Percentiles rank a stretch among this genome's conserved stretches.
Conservation (phyloP, 2,888 invertebrate genomes). For the Mamestra brassicae region DNA sequence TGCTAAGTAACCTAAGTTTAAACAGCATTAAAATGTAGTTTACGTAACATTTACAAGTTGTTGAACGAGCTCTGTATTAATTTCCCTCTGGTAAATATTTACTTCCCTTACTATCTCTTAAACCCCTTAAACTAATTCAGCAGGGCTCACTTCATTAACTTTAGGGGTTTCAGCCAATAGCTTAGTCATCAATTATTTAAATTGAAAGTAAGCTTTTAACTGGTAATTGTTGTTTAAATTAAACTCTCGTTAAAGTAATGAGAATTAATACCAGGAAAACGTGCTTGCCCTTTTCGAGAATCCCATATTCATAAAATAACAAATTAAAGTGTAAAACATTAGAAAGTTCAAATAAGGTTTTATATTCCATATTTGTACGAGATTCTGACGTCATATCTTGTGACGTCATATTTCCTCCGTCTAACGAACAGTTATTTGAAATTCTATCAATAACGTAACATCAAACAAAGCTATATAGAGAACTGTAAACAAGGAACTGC, state of each 20-base stretch:
- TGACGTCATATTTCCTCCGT: constrained; percentile 6
- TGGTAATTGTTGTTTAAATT: constrained; percentile 34
- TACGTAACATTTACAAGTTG: constrained; percentile 43
- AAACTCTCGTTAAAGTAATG: constrained; percentile 22
- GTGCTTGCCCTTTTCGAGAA: constrained; percentile 7
- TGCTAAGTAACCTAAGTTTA: constrained; percentile 24
- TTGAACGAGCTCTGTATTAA: constrained; percentile 55
- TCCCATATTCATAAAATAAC: neutral
- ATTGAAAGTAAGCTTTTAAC: constrained; percentile 33
- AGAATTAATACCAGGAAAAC: constrained; percentile 1
- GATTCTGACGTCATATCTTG: neutral
- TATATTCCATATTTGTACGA: neutral
- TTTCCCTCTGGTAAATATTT: constrained; percentile 68
- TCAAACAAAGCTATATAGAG: constrained; percentile 65
- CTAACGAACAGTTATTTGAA: constrained; percentile 33
- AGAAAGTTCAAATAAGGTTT: neutral
- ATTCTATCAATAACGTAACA: constrained; percentile 36
- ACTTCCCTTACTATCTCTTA: constrained; percentile 56
- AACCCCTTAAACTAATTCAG: constrained; percentile 61
- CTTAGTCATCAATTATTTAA: constrained; percentile 60
- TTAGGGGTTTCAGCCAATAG: constrained; percentile 49
- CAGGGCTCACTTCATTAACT: constrained; percentile 67
- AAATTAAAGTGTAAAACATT: neutral
- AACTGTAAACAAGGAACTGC: constrained; percentile 70
- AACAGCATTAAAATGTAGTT: constrained; percentile 44